Evolutionary conservation across 2,113 vertebrate species (phyloP), one percentile per base, ranked within the genome.

Genomic region (Nesogale talazaci): DNA sequence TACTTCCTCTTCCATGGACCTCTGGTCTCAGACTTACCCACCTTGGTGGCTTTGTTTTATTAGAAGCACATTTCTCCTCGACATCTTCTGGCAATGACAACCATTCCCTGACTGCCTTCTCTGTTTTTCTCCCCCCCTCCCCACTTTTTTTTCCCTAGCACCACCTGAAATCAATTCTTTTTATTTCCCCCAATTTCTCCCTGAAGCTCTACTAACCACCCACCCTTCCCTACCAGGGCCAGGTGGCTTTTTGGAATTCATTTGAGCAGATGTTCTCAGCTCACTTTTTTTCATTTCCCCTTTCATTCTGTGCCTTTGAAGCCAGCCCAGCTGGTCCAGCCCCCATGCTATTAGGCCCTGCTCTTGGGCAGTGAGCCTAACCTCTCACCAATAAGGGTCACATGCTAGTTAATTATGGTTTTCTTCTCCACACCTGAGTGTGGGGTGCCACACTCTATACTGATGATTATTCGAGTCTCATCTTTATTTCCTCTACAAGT

Each of bases 401-500:
- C 7, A 3, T 0, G 3, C 67, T 40, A n/a, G 57, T 20, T 78
- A 74, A 79, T 42, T 59, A 75, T 1, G 29, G 29, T 61, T 92
- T 85, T 83, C 20, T 90, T 85, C 16, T 86, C 38, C 61, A 11
- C 17, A 70, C 74, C 57, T 70, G 79, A 70, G 27, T 52, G 34
- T 88, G 65, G 65, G 57, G 34, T 56, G 80, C 46, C 72, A 57
- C 11, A 2, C 69, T 70, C 34, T 1, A n/a, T 59, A 79, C 15
- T 27, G 19, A n/a, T 83, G 46, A 46, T 80, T 89, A 86, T 84
- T 79, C 78, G 59, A 74, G 36, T 2, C 61, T 75, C 17, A 31
- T 75, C 57, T 92, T 95, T 91, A 80, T 86, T 46, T 77, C 23
- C 23, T 69, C 14, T 34, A 56, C 2, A 80, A 57, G 89, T 22